Percentiles rank a stretch among this genome's conserved stretches.
Evolutionary conservation across 2,113 vertebrate genomes (phyloP).

Genomic region (Lichenostomus cassidix): DNA sequence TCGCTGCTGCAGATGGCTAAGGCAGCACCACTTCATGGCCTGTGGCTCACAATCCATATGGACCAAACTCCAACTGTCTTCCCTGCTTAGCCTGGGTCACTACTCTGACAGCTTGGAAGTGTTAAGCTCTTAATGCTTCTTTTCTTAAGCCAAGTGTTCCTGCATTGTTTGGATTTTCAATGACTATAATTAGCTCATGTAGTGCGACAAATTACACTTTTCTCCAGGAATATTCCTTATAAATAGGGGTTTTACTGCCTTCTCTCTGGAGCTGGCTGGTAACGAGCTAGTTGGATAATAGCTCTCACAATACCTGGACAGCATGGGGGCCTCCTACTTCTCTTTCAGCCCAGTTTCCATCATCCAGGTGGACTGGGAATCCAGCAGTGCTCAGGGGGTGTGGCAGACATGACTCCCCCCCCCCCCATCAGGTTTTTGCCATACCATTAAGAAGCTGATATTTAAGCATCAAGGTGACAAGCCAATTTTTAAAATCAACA

Average conservation of each 20-base stretch:
- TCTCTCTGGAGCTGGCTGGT: not conserved
- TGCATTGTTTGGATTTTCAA: not conserved
- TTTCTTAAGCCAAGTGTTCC: not conserved
- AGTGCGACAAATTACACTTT: not conserved
- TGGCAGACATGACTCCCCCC: not conserved
- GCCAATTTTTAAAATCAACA: not conserved
- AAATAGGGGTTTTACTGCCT: not conserved
- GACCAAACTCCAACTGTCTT: not conserved
- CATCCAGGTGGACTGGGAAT: not conserved
- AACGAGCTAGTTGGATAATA: not conserved
- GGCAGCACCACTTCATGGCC: not conserved
- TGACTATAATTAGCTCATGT: not conserved
- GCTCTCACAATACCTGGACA: not conserved
- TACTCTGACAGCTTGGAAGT: not conserved
- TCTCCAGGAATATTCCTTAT: not conserved
- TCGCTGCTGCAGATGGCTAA: not conserved
- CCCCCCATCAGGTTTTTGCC: not conserved
- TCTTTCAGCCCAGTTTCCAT: not conserved
- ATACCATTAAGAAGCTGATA: not conserved
- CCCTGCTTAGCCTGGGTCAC: not conserved
- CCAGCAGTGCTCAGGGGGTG: accelerated
- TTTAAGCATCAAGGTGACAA: not conserved
- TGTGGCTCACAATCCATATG: accelerated
- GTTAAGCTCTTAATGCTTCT: not conserved
- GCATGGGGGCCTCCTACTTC: not conserved